Base-by-base conservation (phyloP, 2,888 invertebrate species). In the Tiliacea aurago region DNA sequence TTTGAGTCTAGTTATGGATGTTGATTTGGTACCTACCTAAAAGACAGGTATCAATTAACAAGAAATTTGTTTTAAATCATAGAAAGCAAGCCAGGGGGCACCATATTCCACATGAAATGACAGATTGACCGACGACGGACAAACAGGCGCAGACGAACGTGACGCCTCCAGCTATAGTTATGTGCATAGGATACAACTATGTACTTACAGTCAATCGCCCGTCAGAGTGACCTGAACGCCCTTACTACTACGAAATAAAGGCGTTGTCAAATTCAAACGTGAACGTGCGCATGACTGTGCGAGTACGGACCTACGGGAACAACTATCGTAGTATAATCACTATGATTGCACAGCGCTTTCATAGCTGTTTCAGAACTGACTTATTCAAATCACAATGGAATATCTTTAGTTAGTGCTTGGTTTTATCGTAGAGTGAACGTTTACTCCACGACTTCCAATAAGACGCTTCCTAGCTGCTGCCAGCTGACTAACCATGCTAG, bases 261-360 rank as follows among this genome's bases (percentile, higher is more conserved):
- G 49, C 10, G 41, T 28, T 58, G 13, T 28, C 28, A 49, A 41
- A 41, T 20, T n/a, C 20, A 68, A 69, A n/a, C 28, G 4, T 49
- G 28, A 28, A n/a, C 4, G 18, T 70, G 28, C 0, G 6, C 4
- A 13, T 49, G 56, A 15, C 41, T 41, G 56, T 70, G 45, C 10
- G 10, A 37, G 37, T 33, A 33, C 6, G 18, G 28, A 28, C 47
- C 47, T 43, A 61, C 37, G 23, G 37, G 43, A 43, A 23, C 33
- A 33, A 28, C 23, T 61, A 51, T 45, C 20, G 47, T 41, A 41
- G 49, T n/a, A 18, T 61, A 70, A 70, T 45, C 33, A 37, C 33
- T 37, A 13, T 51, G 43, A 53, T 72, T 37, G 59, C 45, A 1
- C 11, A 15, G 43, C 20, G 20, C 33, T 53, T 15, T 53, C 59